Evolutionary conservation across 2,888 invertebrate genomes (phyloP), one percentile per base, ranked within the genome.

Genomic region (Aphelenchoides bicaudatus): DNA sequence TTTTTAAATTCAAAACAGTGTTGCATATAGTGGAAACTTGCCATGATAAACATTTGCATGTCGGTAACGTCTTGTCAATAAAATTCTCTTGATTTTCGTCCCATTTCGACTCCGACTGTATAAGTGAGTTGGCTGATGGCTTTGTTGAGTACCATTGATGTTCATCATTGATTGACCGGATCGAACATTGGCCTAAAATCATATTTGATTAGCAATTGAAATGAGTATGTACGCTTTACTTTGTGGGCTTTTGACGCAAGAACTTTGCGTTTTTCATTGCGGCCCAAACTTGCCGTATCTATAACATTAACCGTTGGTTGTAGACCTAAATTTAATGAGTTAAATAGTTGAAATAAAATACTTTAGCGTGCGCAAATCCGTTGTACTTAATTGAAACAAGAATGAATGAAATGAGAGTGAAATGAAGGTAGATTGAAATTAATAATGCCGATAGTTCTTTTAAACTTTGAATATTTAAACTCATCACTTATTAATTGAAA

Each of bases 21-120:
- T n/a, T 34, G 10, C 34, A 10, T 10, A 19, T 48, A 1, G 27
- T 13, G 25, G n/a, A 30, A 10, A 34, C 34, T 61, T 46, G 66
- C 66, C 66, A 46, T 70, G 75, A 46, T 70, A 72, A 29, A 75
- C 67, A 59, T 83, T 83, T 53, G 82, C 80, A 31, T 85, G 84
- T 69, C 84, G 84, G 10, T 84, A 83, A 62, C 85, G 83, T 59
- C 84, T 73, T 3, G 84, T 84, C 37, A 85, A 79, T 51, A 85
- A 79, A 56, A 85, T 82, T 55, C 83, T 76, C 72, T 85, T 85
- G 30, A 84, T 82, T 52, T 54, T 54, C 1, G 21, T 46, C 1
- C 47, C 25, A 3, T 39, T 54, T 29, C 43, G 52, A 16, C n/a
- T 6, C 2, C 46, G 39, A 25, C 13, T 38, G 23, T 56, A 28